Evolutionary conservation across 2,888 invertebrate genomes (phyloP), one percentile per base, ranked within the genome.

Genomic region (Helobdella robusta): DNA sequence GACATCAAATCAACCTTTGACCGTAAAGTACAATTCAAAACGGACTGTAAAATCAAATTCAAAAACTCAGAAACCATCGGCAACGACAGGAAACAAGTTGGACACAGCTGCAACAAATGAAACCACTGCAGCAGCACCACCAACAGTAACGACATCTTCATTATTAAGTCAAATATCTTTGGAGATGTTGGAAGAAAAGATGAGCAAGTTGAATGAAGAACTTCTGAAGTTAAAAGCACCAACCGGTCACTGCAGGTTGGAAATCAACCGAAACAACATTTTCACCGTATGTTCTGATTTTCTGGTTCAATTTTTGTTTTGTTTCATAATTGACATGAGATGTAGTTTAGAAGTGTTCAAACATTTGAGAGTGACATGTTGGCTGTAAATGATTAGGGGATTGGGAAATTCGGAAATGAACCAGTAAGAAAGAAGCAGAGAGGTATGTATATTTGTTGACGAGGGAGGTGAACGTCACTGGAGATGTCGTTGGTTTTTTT

Each of bases 211-310:
- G 59, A 35, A 20, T 36, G 30, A 32, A 1, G 50, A 60, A n/a
- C 48, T 65, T 23, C 50, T 34, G 50, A 59, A 65, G 54, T 35
- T 59, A 50, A 65, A 59, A 23, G 52, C 52, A n/a, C 65, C 50
- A 4, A 30, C 60, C 3, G 65, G 65, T 20, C 65, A 65, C 28
- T 65, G 65, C 28, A 30, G 60, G 36, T 35, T 65, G 35, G 65
- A 65, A 52, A 34, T 65, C 40, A 48, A 44, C 2, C 20, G 65
- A 1, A 60, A 60, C 8, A 65, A 48, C 46, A 65, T 65, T n/a
- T 65, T 65, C 52, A 60, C 59, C 52, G 65, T 52, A 20, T 20
- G 63, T 63, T 40, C 15, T 11, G 11, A 11, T 40, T n/a, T 40
- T 40, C 11, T 40, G 15, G 44, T 40, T 40, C 44, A 40, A 40